Percentiles rank a stretch among this genome's conserved stretches.
Evolutionary conservation across 2,113 vertebrate genomes (phyloP).

Genomic region (Siniperca knerii): DNA sequence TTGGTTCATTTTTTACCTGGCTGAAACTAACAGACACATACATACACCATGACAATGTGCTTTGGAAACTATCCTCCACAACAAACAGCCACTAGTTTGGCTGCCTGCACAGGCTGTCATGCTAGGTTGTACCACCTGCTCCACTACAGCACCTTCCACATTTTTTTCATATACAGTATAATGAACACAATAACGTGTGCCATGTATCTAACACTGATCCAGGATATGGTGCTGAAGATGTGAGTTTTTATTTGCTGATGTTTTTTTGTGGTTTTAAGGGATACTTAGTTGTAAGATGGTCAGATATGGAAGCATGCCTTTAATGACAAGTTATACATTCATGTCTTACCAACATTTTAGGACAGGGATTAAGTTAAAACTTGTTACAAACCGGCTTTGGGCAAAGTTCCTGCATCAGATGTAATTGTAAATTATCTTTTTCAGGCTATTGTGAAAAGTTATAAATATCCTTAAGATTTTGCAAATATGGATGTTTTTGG

Average conservation of each 20-base stretch:
- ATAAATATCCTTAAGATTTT: background rate
- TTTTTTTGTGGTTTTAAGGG: slow-evolving; percentile 50
- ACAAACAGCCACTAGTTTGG: slow-evolving; percentile 7
- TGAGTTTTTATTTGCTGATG: slow-evolving; percentile 31
- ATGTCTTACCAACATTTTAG: slow-evolving; percentile 23
- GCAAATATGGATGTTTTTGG: background rate
- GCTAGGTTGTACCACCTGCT: slow-evolving; percentile 7
- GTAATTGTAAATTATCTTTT: background rate
- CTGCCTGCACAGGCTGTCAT: slow-evolving; percentile 14
- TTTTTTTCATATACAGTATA: background rate
- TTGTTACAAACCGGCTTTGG: background rate
- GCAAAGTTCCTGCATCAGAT: slow-evolving; percentile 1
- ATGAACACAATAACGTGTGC: slow-evolving; percentile 25
- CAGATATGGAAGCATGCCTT: slow-evolving; percentile 11
- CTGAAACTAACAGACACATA: slow-evolving; percentile 23
- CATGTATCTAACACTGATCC: slow-evolving; percentile 18
- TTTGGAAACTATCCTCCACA: slow-evolving; percentile 18
- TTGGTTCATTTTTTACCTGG: slow-evolving; percentile 24
- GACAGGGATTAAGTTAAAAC: background rate
- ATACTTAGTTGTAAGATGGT: slow-evolving; percentile 18
- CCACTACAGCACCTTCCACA: slow-evolving; percentile 32
- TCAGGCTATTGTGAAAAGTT: background rate
- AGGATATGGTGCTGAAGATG: slow-evolving; percentile 35
- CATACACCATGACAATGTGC: slow-evolving; percentile 12
- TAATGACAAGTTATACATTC: background rate